Percentiles rank a stretch among this genome's conserved stretches.
phyloP scores from a whole-genome alignment of 2,888 invertebrate species.

The Coleophora deauratella region DNA sequence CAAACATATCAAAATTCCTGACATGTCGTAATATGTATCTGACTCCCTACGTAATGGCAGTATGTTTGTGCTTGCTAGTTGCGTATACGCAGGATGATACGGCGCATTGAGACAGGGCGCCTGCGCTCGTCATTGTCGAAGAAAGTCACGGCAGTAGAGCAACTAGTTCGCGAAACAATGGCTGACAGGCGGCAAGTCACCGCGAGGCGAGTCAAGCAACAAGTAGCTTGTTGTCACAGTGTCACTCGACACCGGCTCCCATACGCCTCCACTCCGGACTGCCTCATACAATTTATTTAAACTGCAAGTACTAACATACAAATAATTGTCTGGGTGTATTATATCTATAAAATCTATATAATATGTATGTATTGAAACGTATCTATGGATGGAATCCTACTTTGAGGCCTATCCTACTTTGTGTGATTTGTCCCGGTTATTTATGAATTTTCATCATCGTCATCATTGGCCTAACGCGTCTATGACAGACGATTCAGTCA shows the following conservation, averaged over 20 bases:
- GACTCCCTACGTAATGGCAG: too few relatives aligned
- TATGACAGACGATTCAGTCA: too few relatives aligned
- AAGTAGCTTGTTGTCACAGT: conserved; percentile 46
- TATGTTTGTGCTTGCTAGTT: too few relatives aligned
- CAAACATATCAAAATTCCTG: too few relatives aligned
- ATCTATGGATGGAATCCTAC: too few relatives aligned
- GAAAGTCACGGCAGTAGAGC: conserved; percentile 22
- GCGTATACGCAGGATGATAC: conserved; percentile 26
- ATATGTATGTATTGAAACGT: conserved; percentile 1
- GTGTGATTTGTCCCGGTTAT: too few relatives aligned
- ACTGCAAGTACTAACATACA: conserved; percentile 1
- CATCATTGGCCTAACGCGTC: too few relatives aligned
- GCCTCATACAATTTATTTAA: conserved; percentile 14
- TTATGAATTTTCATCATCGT: too few relatives aligned
- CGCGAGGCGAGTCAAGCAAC: conserved; percentile 31
- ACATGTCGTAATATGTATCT: too few relatives aligned
- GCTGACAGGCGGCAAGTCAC: conserved; percentile 27
- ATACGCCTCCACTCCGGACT: conserved; percentile 24
- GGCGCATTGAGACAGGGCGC: conserved; percentile 29
- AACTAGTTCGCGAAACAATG: conserved; percentile 41
- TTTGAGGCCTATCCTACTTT: too few relatives aligned
- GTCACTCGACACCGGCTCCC: conserved; percentile 26
- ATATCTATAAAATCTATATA: too few relatives aligned
- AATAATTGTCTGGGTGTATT: too few relatives aligned
- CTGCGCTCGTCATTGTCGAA: conserved; percentile 10